phyloP scores from a whole-genome alignment of 2,888 invertebrate genomes.

The Amphiduros pacificus region DNA sequence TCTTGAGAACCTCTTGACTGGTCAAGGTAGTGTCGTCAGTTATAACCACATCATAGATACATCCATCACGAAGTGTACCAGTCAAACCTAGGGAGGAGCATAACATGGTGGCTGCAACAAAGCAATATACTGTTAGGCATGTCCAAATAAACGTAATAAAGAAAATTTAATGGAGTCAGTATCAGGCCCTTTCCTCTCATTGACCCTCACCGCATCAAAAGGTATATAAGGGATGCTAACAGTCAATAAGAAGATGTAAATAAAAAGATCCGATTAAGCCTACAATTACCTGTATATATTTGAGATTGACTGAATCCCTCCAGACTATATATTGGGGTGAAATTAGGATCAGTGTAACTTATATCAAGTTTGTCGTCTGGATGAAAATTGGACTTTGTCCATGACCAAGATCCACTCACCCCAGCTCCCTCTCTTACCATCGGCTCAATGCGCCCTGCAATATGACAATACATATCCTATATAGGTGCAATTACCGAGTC shows the following conservation, averaged over 20 bases:
- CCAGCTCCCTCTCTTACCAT: not conserved
- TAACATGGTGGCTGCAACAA: not conserved
- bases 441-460: not conserved
- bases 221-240: too few species aligned
- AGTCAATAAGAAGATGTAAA: not conserved
- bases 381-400: conserved; percentile 16
- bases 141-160: too few species aligned
- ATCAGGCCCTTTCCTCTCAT: too few species aligned
- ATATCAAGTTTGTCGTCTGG: conserved; percentile 6
- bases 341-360: conserved; percentile 5
- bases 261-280: not conserved
- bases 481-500: too few species aligned
- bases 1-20: not conserved
- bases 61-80: not conserved
- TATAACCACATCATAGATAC: conserved; percentile 11
- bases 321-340: not conserved
- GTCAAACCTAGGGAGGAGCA: not conserved
- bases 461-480: too few species aligned
- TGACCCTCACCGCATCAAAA: too few species aligned
- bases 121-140: too few species aligned
- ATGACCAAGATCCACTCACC: conserved; percentile 4
- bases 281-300: not conserved
- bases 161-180: too few species aligned
- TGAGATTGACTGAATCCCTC: not conserved
- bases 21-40: not conserved